Evolutionary conservation across 2,888 invertebrate genomes (phyloP).

Genomic region (Drosophila siamana): DNA sequence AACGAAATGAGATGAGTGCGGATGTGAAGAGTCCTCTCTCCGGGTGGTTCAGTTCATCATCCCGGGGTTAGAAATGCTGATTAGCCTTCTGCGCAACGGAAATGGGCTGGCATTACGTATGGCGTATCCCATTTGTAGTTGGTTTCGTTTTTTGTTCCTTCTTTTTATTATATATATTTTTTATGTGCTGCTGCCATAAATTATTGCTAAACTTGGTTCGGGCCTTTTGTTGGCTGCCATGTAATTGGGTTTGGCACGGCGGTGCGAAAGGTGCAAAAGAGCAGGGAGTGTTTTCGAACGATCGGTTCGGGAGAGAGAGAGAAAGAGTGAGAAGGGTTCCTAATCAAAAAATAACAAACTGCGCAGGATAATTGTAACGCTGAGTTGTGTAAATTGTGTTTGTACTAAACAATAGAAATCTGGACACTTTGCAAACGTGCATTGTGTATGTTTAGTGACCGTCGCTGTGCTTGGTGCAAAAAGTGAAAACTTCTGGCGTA

Average conservation of each 20-base stretch:
- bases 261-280: slow-evolving; percentile 31
- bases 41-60: slow-evolving; percentile 63
- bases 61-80: slow-evolving; percentile 74
- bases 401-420: slow-evolving; percentile 60
- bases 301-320: not conserved
- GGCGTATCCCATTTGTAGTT: slow-evolving; percentile 48
- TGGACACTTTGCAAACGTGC: slow-evolving; percentile 26
- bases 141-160: slow-evolving; percentile 30
- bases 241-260: slow-evolving; percentile 75
- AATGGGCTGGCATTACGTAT: slow-evolving; percentile 64
- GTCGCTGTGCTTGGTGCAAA: not conserved
- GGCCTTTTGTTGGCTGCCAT: slow-evolving; percentile 68
- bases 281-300: not conserved
- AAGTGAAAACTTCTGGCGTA: not conserved
- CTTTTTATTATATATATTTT: slow-evolving; percentile 32
- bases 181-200: slow-evolving; percentile 61
- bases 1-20: slow-evolving; percentile 25
- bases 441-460: not conserved
- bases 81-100: slow-evolving; percentile 81
- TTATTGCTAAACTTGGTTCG: slow-evolving; percentile 65
- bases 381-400: slow-evolving; percentile 73
- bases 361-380: slow-evolving; percentile 71
- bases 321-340: slow-evolving; percentile 3
- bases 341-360: slow-evolving; percentile 80
- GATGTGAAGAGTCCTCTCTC: slow-evolving; percentile 45